A percentile compares a stretch with the other conserved stretches of the same genome.
phyloP scores from a whole-genome alignment of 37 sponge, comb jelly and placozoan species.

The Corticium candelabrum region DNA sequence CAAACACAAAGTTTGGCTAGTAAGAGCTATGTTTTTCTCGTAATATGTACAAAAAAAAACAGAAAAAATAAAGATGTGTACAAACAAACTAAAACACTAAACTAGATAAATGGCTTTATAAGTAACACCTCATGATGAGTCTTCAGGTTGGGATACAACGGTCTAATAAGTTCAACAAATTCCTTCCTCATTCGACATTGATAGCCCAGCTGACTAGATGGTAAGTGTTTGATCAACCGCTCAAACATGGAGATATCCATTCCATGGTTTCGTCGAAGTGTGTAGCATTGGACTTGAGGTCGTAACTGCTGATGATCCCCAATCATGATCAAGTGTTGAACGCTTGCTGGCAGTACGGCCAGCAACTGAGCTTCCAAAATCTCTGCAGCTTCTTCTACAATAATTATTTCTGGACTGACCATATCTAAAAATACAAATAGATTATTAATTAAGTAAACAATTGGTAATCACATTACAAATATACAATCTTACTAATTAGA shows the following conservation, averaged over 20 bases:
- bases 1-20: too few species aligned
- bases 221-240: conserved; percentile 38
- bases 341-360: conserved; percentile 66
- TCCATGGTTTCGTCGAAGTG: conserved; percentile 45
- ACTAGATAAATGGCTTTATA: too few species aligned
- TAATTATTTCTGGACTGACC: conserved; percentile 58
- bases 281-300: conserved; percentile 57
- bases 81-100: too few species aligned
- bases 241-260: conserved; percentile 84
- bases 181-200: conserved; percentile 93
- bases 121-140: background rate
- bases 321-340: conserved; percentile 82
- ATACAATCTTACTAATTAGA: conserved; percentile 11
- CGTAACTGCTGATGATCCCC: conserved; percentile 94
- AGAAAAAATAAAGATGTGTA: conserved; percentile 53
- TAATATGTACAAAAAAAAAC: conserved; percentile 43
- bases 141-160: background rate
- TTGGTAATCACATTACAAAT: background rate
- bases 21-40: too few species aligned
- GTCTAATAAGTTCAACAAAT: conserved; percentile 45
- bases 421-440: too few species aligned
- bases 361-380: conserved; percentile 85
- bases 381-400: conserved; percentile 96
- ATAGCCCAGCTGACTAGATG: conserved; percentile 31
- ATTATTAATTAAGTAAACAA: too few species aligned